These are phyloP conservation scores for Paguma larvata DNA, from an alignment of 2,797 vertebrate species.

Conservation along the genomic window DNA sequence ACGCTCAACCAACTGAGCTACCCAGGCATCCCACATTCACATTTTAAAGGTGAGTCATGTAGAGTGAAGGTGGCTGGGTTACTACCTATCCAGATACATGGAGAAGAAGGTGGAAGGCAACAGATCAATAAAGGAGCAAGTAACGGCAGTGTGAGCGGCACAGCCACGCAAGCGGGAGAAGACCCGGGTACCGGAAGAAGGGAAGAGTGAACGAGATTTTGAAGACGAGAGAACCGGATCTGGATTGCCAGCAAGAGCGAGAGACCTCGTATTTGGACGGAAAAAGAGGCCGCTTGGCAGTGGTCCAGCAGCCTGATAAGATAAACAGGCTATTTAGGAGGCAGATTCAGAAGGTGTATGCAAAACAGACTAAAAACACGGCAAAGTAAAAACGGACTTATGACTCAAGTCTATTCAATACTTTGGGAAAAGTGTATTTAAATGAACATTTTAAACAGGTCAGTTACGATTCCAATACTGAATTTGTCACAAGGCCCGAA, in stretches of 20 bases:
- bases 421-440: not conserved
- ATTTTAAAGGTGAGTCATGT: not conserved
- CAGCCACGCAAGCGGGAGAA: no score
- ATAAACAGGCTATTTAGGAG: not conserved
- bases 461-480: not conserved
- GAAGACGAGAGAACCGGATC: not conserved
- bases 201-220: not conserved
- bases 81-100: not conserved
- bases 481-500: slow-evolving; percentile 20
- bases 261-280: not conserved
- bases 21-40: no score
- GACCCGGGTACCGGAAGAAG: not conserved
- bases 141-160: no score
- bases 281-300: not conserved
- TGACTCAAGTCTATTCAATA: not conserved
- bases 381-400: not conserved
- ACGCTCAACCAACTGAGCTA: no score
- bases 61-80: not conserved
- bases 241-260: not conserved
- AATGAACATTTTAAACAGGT: not conserved
- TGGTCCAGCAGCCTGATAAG: not conserved
- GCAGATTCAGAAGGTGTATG: not conserved
- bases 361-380: not conserved
- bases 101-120: not conserved
- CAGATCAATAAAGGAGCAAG: not conserved